A percentile compares a stretch with the other conserved stretches of the same genome.
These are phyloP conservation scores for Chrysomela aeneicollis DNA, from an alignment of 2,888 invertebrate species.

Conservation along the genomic window DNA sequence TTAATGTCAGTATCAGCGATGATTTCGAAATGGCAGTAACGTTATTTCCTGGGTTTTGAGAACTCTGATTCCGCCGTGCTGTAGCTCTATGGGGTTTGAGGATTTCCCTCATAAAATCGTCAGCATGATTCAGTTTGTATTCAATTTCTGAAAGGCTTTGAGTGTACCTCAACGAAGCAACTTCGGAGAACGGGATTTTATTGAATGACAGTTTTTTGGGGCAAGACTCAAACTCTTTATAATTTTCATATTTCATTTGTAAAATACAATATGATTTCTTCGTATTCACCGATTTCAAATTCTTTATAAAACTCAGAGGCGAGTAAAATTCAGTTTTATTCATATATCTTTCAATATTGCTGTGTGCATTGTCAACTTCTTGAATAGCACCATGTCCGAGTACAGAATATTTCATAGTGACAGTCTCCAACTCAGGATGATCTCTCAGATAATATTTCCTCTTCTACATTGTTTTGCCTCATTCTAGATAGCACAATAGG, in stretches of 20 bases:
- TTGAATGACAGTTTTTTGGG: constrained; percentile 25
- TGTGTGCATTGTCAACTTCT: constrained; percentile 43
- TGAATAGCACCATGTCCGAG: constrained; percentile 45
- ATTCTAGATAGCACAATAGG: constrained; percentile 39
- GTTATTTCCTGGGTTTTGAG: constrained; percentile 15
- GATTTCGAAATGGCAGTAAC: constrained; percentile 3
- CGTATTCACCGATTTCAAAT: constrained; percentile 30
- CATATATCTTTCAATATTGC: constrained; percentile 42
- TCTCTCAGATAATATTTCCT: constrained; percentile 37
- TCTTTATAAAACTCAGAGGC: constrained; percentile 32
- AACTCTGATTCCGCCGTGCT: constrained; percentile 7
- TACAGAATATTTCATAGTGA: constrained; percentile 33
- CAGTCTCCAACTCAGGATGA: constrained; percentile 35
- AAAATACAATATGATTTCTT: constrained; percentile 29
- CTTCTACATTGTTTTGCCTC: constrained; percentile 33
- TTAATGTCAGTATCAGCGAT: background rate
- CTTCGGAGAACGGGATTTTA: constrained; percentile 26
- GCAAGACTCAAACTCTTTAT: constrained; percentile 31
- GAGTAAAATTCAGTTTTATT: constrained; percentile 33
- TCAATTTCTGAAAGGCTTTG: constrained; percentile 11
- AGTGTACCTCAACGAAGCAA: constrained; percentile 26
- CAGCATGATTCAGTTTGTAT: constrained; percentile 17
- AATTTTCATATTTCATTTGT: constrained; percentile 31
- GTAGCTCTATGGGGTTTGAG: constrained; percentile 19
- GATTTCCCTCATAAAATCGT: constrained; percentile 10